Evolutionary conservation across 1,140 invertebrate species (phyloP).

Genomic region (Leptopilina boulardi): DNA sequence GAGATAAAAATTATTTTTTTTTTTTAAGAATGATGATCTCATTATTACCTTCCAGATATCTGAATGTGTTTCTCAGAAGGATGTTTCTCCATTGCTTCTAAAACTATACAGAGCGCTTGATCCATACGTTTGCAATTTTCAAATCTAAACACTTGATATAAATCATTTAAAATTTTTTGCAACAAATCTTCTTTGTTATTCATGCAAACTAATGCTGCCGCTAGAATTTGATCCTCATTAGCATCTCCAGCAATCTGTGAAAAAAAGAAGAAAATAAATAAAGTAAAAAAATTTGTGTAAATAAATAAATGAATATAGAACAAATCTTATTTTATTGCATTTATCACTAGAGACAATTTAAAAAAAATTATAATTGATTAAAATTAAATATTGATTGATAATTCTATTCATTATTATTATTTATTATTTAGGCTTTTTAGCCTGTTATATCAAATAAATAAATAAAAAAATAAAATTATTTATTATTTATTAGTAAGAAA

Average conservation of each 20-base stretch:
- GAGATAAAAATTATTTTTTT: too few relatives aligned
- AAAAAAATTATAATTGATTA: too few relatives aligned
- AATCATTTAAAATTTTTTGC: slow-evolving; percentile 90
- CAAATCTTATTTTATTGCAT: too few relatives aligned
- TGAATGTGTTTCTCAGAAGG: slow-evolving; percentile 90
- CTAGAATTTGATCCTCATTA: slow-evolving; percentile 92
- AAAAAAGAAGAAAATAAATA: not conserved
- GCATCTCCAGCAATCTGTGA: slow-evolving; percentile 91
- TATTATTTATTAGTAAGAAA: too few relatives aligned
- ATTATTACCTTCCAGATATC: slow-evolving; percentile 89
- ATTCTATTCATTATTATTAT: too few relatives aligned
- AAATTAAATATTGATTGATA: too few relatives aligned
- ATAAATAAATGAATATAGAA: slow-evolving; percentile 38
- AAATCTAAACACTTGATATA: slow-evolving; percentile 93
- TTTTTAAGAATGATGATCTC: too few relatives aligned
- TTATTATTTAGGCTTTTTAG: too few relatives aligned
- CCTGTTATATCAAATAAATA: too few relatives aligned
- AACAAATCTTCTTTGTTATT: slow-evolving; percentile 86
- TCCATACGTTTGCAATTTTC: slow-evolving; percentile 84
- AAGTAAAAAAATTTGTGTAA: too few relatives aligned
- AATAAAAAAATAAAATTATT: too few relatives aligned
- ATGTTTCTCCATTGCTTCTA: slow-evolving; percentile 92
- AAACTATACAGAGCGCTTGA: slow-evolving; percentile 85
- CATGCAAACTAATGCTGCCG: slow-evolving; percentile 87
- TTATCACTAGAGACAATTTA: too few relatives aligned